These are phyloP conservation scores for Cylloceria caligata DNA, from an alignment of 2,888 invertebrate genomes.

Conservation along the genomic window DNA sequence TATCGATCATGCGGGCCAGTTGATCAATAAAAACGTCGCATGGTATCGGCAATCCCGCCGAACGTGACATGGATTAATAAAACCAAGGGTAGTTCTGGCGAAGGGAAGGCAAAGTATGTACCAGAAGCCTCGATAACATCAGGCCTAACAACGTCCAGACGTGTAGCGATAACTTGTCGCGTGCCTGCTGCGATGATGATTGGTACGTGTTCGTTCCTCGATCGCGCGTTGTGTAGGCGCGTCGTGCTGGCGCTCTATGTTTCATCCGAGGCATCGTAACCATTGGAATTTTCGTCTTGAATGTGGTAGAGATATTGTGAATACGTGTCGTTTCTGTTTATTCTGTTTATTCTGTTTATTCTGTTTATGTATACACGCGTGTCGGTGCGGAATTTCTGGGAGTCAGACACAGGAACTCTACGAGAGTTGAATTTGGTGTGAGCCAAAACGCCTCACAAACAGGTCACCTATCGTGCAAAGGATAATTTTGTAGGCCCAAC, in stretches of 20 bases:
- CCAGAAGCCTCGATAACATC: not conserved
- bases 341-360: too few relatives aligned
- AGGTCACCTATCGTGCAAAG: not conserved
- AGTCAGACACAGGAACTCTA: too few relatives aligned
- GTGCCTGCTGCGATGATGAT: constrained; percentile 6
- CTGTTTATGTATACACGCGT: too few relatives aligned
- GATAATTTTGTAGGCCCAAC: constrained; percentile 14
- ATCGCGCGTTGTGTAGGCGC: not conserved
- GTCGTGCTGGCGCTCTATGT: not conserved
- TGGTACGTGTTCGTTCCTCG: constrained; percentile 13
- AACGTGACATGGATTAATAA: constrained; percentile 59
- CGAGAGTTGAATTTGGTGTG: not conserved
- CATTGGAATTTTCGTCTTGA: not conserved
- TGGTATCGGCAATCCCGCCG: constrained; percentile 12
- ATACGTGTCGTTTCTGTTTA: not conserved
- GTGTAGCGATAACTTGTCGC: constrained; percentile 46
- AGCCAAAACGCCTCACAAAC: not conserved
- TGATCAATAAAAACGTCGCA: constrained; percentile 62
- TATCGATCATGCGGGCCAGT: constrained; percentile 54
- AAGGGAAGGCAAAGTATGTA: not conserved
- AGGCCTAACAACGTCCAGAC: constrained; percentile 19
- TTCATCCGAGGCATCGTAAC: not conserved
- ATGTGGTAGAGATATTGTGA: not conserved
- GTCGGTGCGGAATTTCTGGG: too few relatives aligned
- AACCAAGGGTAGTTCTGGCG: constrained; percentile 26